phyloP scores from a whole-genome alignment of 2,888 invertebrate genomes.

The Girardia tigrina region DNA sequence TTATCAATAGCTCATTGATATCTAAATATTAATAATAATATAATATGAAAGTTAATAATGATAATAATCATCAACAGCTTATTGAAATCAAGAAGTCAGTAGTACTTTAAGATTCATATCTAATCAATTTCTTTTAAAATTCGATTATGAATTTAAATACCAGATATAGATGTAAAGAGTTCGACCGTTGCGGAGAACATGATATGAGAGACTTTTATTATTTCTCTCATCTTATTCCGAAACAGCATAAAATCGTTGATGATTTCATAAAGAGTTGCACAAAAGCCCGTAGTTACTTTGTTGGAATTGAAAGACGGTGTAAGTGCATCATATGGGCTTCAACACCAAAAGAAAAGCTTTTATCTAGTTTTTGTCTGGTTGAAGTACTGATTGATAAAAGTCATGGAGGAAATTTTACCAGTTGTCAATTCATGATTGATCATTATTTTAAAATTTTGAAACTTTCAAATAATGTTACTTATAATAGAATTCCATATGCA shows the following conservation, averaged over 20 bases:
- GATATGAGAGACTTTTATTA: neutral
- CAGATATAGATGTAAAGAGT: neutral
- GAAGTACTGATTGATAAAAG: neutral
- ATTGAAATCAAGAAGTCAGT: too few species aligned
- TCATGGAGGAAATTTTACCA: neutral
- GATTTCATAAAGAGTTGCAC: neutral
- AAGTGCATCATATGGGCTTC: neutral
- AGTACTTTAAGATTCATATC: too few species aligned
- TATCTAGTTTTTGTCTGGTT: neutral
- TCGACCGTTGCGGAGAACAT: neutral
- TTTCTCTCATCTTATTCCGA: neutral
- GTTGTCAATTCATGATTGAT: constrained; percentile 8
- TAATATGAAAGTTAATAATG: too few species aligned
- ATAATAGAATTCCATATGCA: neutral
- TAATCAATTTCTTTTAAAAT: too few species aligned
- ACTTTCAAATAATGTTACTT: neutral
- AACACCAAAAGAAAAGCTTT: neutral
- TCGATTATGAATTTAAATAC: neutral
- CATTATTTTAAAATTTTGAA: constrained; percentile 2
- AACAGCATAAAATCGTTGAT: constrained; percentile 2
- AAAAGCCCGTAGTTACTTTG: neutral
- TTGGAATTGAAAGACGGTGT: neutral
- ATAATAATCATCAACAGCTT: too few species aligned
- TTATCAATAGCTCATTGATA: too few species aligned
- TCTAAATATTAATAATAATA: too few species aligned